Percentiles rank a stretch among this genome's conserved stretches.
phyloP scores from a whole-genome alignment of 2,113 vertebrate genomes.

The Pygathrix nemaeus region DNA sequence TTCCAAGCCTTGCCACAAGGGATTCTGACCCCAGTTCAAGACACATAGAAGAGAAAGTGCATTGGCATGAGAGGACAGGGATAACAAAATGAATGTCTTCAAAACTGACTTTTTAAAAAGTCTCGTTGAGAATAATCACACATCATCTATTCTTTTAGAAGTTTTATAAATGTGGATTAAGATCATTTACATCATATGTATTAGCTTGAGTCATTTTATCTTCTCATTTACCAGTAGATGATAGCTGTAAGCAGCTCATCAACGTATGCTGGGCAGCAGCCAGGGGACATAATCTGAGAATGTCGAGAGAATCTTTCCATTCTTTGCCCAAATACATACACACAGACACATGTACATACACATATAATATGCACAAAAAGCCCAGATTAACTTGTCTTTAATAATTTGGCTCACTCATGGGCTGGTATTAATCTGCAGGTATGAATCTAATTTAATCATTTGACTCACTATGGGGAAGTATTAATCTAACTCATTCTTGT shows the following conservation, averaged over 20 bases:
- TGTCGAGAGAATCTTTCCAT: background rate
- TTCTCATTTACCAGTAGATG: background rate
- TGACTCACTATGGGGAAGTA: background rate
- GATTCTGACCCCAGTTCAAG: background rate
- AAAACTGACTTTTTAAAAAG: constrained; percentile 24
- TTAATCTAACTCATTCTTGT: background rate
- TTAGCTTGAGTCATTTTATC: background rate
- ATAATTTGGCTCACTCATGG: background rate
- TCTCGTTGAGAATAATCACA: background rate
- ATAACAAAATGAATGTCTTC: constrained; percentile 5
- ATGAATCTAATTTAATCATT: background rate
- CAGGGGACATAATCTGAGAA: background rate
- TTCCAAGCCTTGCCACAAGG: background rate
- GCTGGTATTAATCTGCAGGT: background rate
- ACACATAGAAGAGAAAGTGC: background rate
- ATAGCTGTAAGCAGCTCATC: background rate
- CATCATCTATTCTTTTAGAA: background rate
- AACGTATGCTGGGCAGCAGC: accelerated
- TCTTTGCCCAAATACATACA: background rate
- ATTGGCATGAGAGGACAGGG: background rate
- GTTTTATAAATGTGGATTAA: background rate
- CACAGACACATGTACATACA: background rate
- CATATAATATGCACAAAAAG: background rate
- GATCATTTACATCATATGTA: background rate
- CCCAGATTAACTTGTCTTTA: background rate